Conservation (phyloP, 1,140 invertebrate genomes). For the Rhagoletis zephyria region DNA sequence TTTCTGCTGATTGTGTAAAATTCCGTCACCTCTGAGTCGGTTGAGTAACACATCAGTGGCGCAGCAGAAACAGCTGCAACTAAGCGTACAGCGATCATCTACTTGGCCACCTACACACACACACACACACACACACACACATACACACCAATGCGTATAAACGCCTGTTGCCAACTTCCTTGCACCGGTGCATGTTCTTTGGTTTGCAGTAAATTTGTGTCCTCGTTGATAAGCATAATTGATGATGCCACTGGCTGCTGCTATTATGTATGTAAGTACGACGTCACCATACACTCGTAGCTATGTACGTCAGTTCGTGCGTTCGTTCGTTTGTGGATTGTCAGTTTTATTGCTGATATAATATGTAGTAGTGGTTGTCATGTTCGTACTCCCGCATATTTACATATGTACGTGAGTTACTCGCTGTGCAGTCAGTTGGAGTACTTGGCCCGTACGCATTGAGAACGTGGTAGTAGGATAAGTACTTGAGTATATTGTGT, state of each 20-base stretch:
- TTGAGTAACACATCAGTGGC: background rate
- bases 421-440: background rate
- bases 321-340: conserved; percentile 4
- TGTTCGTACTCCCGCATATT: conserved; percentile 15
- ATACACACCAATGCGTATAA: background rate
- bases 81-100: conserved; percentile 9
- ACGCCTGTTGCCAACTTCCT: background rate
- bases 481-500: background rate
- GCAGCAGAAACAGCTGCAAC: background rate
- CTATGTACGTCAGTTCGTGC: background rate
- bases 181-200: conserved; percentile 12
- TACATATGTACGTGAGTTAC: background rate
- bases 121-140: background rate
- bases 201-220: conserved; percentile 42
- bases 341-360: conserved; percentile 33
- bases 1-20: conserved; percentile 22
- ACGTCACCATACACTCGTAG: background rate
- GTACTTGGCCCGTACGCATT: background rate
- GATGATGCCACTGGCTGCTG: conserved; percentile 43
- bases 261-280: too few relatives aligned
- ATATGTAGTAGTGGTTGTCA: conserved; percentile 23
- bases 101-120: background rate
- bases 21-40: conserved; percentile 26
- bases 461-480: background rate
- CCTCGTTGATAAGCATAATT: conserved; percentile 45